Percentiles rank a stretch among this genome's conserved stretches.
Conservation (phyloP, 2,888 invertebrate genomes). For the Apamea anceps region DNA sequence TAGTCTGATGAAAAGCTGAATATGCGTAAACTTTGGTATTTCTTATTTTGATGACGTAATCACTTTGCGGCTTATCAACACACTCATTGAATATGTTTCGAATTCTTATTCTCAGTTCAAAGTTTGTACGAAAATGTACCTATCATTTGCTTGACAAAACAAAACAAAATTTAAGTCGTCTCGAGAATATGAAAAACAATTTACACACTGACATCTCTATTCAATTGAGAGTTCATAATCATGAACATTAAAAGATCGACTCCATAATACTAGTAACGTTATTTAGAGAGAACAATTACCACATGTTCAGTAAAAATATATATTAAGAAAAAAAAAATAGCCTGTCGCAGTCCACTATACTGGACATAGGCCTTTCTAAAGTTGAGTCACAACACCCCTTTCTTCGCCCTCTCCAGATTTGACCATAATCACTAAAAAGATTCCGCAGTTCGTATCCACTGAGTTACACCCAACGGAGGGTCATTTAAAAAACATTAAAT, state of each 20-base stretch:
- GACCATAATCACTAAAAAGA: conserved; percentile 21
- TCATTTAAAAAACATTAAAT: conserved; percentile 53
- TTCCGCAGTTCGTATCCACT: conserved; percentile 16
- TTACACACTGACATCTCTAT: neutral
- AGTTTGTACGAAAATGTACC: conserved; percentile 16
- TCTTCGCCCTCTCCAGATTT: neutral
- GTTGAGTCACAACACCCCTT: too few relatives aligned
- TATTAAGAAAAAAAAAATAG: too few relatives aligned
- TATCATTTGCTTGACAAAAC: conserved; percentile 31
- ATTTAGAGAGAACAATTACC: neutral
- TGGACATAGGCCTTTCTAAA: neutral
- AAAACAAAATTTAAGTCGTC: conserved; percentile 15
- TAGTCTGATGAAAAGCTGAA: conserved; percentile 50
- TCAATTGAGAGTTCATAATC: neutral
- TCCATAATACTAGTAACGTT: neutral
- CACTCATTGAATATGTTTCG: conserved; percentile 52
- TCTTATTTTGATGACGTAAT: conserved; percentile 62
- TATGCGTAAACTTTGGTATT: conserved; percentile 59
- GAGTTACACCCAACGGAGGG: conserved; percentile 26
- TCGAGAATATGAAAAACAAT: neutral
- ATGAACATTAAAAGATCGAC: neutral
- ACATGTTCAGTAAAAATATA: neutral
- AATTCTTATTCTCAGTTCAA: conserved; percentile 26
- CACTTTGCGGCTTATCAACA: conserved; percentile 43
- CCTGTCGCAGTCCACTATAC: too few relatives aligned